Conservation (phyloP, 2,888 invertebrate species). For the Ditylenchus weischeri region DNA sequence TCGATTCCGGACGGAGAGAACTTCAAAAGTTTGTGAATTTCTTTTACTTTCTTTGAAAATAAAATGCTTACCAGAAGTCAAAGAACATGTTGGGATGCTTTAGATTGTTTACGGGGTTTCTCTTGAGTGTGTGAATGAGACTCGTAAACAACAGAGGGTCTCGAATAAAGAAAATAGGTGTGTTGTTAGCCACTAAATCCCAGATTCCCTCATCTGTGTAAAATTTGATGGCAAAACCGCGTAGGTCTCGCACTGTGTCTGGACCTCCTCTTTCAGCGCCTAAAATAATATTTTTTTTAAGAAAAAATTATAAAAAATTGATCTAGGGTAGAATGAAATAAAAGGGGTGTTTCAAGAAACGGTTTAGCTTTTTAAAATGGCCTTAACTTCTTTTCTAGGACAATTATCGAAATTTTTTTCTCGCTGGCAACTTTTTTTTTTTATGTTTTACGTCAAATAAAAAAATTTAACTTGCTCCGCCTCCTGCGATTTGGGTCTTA, state of each 20-base stretch:
- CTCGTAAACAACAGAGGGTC: slow-evolving; percentile 72
- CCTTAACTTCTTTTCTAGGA: too few relatives aligned
- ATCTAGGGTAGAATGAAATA: neutral
- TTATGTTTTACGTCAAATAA: too few relatives aligned
- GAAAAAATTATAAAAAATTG: neutral
- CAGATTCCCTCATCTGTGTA: slow-evolving; percentile 63
- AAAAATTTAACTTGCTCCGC: too few relatives aligned
- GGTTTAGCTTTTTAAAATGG: too few relatives aligned
- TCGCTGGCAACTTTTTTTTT: too few relatives aligned
- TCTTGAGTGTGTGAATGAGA: slow-evolving; percentile 90
- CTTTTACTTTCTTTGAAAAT: too few relatives aligned
- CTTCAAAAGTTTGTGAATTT: too few relatives aligned
- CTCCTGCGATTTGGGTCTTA: too few relatives aligned
- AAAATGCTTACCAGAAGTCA: slow-evolving; percentile 14
- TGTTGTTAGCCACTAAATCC: slow-evolving; percentile 63
- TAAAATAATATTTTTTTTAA: neutral
- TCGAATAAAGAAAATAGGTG: slow-evolving; percentile 62
- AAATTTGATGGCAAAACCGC: slow-evolving; percentile 60
- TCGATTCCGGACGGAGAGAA: slow-evolving; percentile 28
- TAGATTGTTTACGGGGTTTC: slow-evolving; percentile 58
- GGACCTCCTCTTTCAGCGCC: slow-evolving; percentile 8
- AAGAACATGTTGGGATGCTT: slow-evolving; percentile 30
- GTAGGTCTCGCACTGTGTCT: slow-evolving; percentile 16
- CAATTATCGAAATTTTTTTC: too few relatives aligned
- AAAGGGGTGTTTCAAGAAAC: too few relatives aligned